Percentiles rank a stretch among this genome's conserved stretches.
Conservation (phyloP, 2,888 invertebrate genomes). For the Saturnia pavonia region DNA sequence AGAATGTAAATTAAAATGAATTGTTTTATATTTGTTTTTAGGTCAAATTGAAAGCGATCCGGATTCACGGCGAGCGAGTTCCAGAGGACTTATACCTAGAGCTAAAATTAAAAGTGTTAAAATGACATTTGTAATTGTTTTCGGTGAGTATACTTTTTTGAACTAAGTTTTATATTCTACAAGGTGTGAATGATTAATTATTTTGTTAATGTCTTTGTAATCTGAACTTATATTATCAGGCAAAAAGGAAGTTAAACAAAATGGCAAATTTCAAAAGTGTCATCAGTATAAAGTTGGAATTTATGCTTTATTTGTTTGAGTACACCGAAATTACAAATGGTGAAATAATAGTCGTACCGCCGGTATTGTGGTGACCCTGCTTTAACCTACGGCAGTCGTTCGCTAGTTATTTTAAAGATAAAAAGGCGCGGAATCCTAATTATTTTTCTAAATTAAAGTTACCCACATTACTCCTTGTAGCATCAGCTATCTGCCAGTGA, state of each 20-base stretch:
- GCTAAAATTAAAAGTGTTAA: slow-evolving; percentile 98
- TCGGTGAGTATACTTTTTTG: slow-evolving; percentile 83
- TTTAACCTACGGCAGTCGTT: too few species aligned
- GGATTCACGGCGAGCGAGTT: slow-evolving; percentile 90
- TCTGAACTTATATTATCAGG: too few species aligned
- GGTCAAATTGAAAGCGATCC: slow-evolving; percentile 76
- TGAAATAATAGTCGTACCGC: too few species aligned
- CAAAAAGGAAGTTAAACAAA: background rate
- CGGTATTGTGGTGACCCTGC: too few species aligned
- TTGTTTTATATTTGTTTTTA: slow-evolving; percentile 37
- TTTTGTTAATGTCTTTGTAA: too few species aligned
- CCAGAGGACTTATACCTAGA: slow-evolving; percentile 94
- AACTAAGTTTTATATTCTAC: slow-evolving; percentile 17
- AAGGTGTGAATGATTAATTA: background rate
- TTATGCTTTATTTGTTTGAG: background rate
- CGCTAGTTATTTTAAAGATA: too few species aligned
- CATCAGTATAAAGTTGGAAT: background rate
- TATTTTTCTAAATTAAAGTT: too few species aligned
- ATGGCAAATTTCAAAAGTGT: background rate
- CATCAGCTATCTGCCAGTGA: too few species aligned
- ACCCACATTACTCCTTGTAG: too few species aligned
- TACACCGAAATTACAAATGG: too few species aligned
- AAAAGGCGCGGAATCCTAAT: too few species aligned
- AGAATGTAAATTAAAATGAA: slow-evolving; percentile 13
- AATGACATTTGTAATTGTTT: slow-evolving; percentile 98